Conservation (phyloP, 2,113 vertebrate species). For the Eptatretus burgeri region DNA sequence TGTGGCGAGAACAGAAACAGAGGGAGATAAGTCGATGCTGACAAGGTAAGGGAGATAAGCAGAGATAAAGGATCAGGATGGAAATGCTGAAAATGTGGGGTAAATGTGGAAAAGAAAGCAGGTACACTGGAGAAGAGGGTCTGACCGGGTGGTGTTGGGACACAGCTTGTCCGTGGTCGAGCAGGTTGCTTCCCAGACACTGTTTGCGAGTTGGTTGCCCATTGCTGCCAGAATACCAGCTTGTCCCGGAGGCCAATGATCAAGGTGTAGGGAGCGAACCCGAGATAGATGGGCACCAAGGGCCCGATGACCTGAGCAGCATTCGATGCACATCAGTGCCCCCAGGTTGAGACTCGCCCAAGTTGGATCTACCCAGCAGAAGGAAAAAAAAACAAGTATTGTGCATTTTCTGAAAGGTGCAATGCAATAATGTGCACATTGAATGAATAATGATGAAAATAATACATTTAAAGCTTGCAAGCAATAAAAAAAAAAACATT, state of each 20-base stretch:
- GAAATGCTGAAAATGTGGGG: neutral
- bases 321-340: conserved; percentile 77
- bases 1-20: too few species aligned
- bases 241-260: conserved; percentile 71
- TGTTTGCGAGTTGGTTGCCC: conserved; percentile 61
- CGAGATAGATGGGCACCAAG: conserved; percentile 74
- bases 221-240: conserved; percentile 59
- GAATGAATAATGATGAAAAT: neutral
- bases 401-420: neutral
- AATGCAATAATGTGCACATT: neutral
- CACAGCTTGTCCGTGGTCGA: conserved; percentile 18
- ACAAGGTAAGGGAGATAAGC: neutral
- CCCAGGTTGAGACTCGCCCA: conserved; percentile 88
- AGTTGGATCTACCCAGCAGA: conserved; percentile 33
- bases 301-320: conserved; percentile 74
- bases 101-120: neutral
- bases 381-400: neutral
- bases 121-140: neutral
- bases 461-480: neutral
- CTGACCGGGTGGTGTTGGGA: neutral
- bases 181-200: conserved; percentile 59
- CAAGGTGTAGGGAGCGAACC: conserved; percentile 67
- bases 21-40: neutral
- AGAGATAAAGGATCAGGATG: neutral
- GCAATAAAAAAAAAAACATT: too few species aligned